Evolutionary conservation across 1,140 invertebrate genomes (phyloP), one percentile per base, ranked within the genome.

Genomic region (Myzus persicae): DNA sequence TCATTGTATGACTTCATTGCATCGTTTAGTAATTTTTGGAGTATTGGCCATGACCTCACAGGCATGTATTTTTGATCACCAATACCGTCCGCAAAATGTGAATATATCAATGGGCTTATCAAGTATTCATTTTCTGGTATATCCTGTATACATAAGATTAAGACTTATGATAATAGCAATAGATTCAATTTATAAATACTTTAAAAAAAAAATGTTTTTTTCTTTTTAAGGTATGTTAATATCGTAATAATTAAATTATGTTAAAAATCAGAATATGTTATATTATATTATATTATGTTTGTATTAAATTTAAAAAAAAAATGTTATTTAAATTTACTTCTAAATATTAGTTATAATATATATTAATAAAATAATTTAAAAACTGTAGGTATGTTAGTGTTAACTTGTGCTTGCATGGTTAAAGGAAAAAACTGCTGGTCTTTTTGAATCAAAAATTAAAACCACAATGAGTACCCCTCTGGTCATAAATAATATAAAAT

Each of bases 1-100:
- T 97, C 96, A 31, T 94, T 94, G 94, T 99, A 99, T 90, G 96
- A 97, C 24, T 96, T 95, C 59, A 99, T 95, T 11, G 98, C 98
- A 94, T 99, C 98, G 4, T 97, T 96, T 0, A 99, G 95, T 82
- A 98, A 95, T 94, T 97, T 97, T 94, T 96, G 97, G 1, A 99
- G 95, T n/a, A 96, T 96, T 0, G 95, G 94, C 97, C 97, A 98
- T 88, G 96, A 96, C 84, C 94, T 95, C 31, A 99, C 97, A 2
- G 97, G 97, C 95, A 98, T 96, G 94, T 99, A 99, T 95, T 99
- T 99, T 0, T 97, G 97, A 94, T 99, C 98, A 1, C 98, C 98
- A 51, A 99, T 96, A 26, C 98, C 98, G 94, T 98, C 97, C 31
- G 98, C 97, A 95, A 99, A 99, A 95, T 99, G 98, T 94, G 97